Percentiles rank a stretch among this genome's conserved stretches.
phyloP scores from a whole-genome alignment of 2,888 invertebrate species.

The Lathronympha strigana region DNA sequence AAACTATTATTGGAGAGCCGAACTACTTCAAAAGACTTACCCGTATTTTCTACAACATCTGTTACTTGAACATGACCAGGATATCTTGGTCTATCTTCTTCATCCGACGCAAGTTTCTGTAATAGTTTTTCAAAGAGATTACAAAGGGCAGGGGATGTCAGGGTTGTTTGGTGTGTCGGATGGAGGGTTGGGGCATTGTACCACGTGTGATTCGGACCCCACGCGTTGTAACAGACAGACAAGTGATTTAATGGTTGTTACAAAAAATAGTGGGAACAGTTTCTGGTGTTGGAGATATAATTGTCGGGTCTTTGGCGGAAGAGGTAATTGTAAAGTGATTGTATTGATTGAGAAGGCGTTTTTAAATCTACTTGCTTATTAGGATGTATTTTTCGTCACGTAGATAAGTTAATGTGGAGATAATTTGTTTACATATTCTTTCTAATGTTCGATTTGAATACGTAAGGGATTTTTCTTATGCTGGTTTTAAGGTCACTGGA shows the following conservation, averaged over 20 bases:
- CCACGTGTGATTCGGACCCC: conserved; percentile 76
- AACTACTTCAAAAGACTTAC: conserved; percentile 71
- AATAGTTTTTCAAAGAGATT: conserved; percentile 30
- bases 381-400: not conserved
- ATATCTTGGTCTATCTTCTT: conserved; percentile 49
- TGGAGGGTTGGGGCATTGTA: conserved; percentile 67
- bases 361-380: conserved; percentile 14
- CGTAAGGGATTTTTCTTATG: too few relatives aligned
- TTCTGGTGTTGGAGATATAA: conserved; percentile 31
- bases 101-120: conserved; percentile 43
- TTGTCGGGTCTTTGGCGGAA: conserved; percentile 34
- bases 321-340: conserved; percentile 34
- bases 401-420: not conserved
- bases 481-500: too few relatives aligned
- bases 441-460: not conserved
- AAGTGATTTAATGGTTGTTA: conserved; percentile 76
- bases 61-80: conserved; percentile 57
- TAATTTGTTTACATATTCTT: not conserved
- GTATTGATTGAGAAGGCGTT: conserved; percentile 22
- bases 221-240: conserved; percentile 68
- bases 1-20: conserved; percentile 64
- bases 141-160: conserved; percentile 49
- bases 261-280: conserved; percentile 54
- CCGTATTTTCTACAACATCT: conserved; percentile 63
- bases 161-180: conserved; percentile 47